phyloP scores from a whole-genome alignment of 2,888 invertebrate species.

The Chorisops tibialis region DNA sequence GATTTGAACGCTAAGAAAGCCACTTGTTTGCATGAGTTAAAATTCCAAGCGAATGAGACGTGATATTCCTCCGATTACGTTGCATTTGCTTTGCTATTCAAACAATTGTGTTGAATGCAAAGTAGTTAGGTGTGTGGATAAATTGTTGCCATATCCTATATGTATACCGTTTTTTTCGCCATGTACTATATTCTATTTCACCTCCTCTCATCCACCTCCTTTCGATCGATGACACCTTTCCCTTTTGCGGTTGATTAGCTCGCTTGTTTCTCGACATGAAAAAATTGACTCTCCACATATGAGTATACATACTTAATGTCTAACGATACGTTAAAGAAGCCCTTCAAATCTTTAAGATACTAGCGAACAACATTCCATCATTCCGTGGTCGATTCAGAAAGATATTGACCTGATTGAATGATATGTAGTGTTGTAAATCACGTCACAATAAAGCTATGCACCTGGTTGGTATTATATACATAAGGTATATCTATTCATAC shows the following conservation, averaged over 20 bases:
- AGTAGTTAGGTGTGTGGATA: no score
- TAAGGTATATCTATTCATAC: not conserved
- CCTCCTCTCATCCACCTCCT: not conserved
- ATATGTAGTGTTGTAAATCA: not conserved
- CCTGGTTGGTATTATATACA: not conserved
- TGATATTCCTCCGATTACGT: no score
- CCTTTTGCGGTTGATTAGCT: not conserved
- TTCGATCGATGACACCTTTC: slow-evolving; percentile 1
- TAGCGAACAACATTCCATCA: not conserved
- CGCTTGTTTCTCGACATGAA: not conserved
- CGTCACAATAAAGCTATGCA: not conserved
- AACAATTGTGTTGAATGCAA: no score
- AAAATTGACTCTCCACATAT: not conserved
- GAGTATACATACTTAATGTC: not conserved
- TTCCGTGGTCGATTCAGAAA: not conserved
- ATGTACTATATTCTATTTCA: not conserved
- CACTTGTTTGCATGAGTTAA: no score
- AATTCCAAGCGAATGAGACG: no score
- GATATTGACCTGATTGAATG: slow-evolving; percentile 20
- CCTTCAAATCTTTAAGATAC: not conserved
- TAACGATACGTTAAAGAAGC: not conserved
- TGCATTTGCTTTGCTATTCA: no score
- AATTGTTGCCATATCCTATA: not conserved
- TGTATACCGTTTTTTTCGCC: not conserved
- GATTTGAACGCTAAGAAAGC: no score